Evolutionary conservation across 2,888 invertebrate genomes (phyloP), one percentile per base, ranked within the genome.

Genomic region (Morpho achilles): DNA sequence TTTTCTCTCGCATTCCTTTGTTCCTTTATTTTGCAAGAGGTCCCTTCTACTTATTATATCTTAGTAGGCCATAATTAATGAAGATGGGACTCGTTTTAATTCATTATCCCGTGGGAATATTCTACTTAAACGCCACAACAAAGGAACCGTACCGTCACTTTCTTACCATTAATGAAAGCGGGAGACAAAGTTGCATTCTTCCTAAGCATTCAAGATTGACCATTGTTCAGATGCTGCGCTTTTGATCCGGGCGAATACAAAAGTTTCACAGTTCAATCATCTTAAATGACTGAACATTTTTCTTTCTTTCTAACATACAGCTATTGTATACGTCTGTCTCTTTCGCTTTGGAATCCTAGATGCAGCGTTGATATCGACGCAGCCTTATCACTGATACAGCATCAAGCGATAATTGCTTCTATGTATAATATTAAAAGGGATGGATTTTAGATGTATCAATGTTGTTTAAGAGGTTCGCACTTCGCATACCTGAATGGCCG

Each of bases 311-410:
- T 10, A 66, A 58, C 79, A 39, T 41, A 7, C 44, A 22, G 43
- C 22, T 53, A 59, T 58, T 50, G 32, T 57, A 61, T 66, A 52
- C 61, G 10, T 55, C 73, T 58, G 59, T 81, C 84, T 74, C 84
- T 52, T 71, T 86, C 79, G 67, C 68, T 76, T 77, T 69, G 75
- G 76, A 74, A 82, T 87, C 85, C 87, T 87, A 88, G 89, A 87
- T 88, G 77, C 80, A 83, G 84, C 80, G 80, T 77, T 87, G 87
- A 86, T 89, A 89, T 89, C 87, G 89, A 89, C 88, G 87, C 84
- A 82, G 81, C 77, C 84, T 87, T 89, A 89, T 88, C 88, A 88
- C 74, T 78, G 67, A 58, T 53, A 55, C 51, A 53, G 16, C 39
- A 58, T 62, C 68, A 69, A 61, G 60, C 71, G 61, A 81, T 71